Evolutionary conservation across 2,113 vertebrate genomes (phyloP), one percentile per base, ranked within the genome.

Genomic region (Cnemophilus loriae): DNA sequence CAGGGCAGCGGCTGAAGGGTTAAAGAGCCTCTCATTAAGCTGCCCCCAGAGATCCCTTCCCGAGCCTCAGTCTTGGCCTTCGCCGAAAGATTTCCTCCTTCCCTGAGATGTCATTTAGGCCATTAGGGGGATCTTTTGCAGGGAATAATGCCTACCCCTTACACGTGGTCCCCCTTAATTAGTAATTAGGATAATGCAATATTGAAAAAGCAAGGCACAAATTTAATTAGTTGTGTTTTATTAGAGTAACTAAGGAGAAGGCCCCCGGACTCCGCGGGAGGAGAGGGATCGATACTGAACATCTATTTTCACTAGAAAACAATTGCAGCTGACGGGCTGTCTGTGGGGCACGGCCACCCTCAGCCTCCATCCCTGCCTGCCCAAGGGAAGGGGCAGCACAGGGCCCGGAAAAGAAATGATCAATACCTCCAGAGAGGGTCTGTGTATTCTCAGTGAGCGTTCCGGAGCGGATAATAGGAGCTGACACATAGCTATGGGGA

Each of bases 251-350:
- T 94, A 84, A 93, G 89, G 91, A 93, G 96, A 95, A 95, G 89
- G 79, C 60, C 75, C 93, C 87, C 2, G n/a, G 84, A 85, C 84
- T 88, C 42, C 8, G 2, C 27, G 35, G 81, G 77, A 91, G 84
- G 69, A 85, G n/a, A 83, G 81, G 56, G 85, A 96, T 97, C 94
- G 1, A 97, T 96, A 61, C 11, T 0, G 11, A 87, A 90, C 95
- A 93, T 97, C 92, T 95, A 93, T 97, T 97, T 97, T 95, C 91
- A 79, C 95, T 86, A 50, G 96, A 59, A 95, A 93, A 96, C 92
- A 94, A 87, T 87, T 6, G 55, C 81, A 80, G 93, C 90, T 81
- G 93, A 59, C 6, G 41, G 65, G 95, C 83, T 68, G 87, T n/a
- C 46, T 13, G 67, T 20, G 19, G 52, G 50, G 89, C 88, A 92